Conservation (phyloP, 2,113 vertebrate genomes). For the Lontra canadensis region DNA sequence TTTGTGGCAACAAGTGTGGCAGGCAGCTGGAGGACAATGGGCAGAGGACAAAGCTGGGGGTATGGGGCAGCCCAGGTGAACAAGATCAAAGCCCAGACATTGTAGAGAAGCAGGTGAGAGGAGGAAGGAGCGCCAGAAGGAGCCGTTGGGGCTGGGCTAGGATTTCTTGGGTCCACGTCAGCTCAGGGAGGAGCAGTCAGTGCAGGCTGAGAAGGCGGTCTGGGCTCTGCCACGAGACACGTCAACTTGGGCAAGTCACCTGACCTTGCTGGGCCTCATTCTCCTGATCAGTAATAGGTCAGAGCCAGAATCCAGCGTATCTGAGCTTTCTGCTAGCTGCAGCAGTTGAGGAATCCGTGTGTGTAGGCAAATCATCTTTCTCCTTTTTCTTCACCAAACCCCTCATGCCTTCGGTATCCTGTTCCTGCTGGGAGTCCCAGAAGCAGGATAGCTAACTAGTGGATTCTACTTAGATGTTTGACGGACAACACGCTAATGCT, state of each 20-base stretch:
- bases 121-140: background rate
- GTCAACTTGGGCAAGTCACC: background rate
- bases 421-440: background rate
- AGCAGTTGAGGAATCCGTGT: background rate
- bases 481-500: background rate
- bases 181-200: background rate
- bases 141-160: background rate
- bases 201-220: background rate
- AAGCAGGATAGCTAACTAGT: background rate
- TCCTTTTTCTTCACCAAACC: background rate
- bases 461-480: background rate
- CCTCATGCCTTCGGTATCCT: background rate
- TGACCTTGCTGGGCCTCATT: background rate
- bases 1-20: conserved; percentile 2
- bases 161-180: background rate
- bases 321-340: background rate
- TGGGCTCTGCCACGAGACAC: rapidly evolving
- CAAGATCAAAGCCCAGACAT: background rate
- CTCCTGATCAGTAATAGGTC: background rate
- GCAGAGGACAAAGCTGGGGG: conserved; percentile 6
- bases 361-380: background rate
- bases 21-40: background rate
- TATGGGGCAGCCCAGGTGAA: conserved; percentile 27
- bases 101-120: background rate
- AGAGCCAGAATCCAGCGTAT: background rate